Evolutionary conservation across 2,113 vertebrate species (phyloP), one percentile per base, ranked within the genome.

Genomic region (Nannobrachium achirus): DNA sequence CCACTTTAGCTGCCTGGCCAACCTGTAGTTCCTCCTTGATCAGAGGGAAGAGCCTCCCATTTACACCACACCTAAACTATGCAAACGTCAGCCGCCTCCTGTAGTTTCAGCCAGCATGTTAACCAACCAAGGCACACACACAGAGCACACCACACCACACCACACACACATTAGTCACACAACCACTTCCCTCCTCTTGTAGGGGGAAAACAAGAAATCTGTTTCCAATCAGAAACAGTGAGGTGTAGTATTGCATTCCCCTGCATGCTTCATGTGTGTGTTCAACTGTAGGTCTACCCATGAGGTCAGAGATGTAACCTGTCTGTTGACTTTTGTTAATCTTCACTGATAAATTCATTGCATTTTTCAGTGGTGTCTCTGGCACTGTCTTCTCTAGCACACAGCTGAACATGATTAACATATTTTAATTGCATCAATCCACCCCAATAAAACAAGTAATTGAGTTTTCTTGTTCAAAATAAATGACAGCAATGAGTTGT

Each of bases 51-150:
- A 73, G 59, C 14, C 57, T 45, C 44, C 9, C 15, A 3, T 33
- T 5, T 5, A 56, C 62, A 77, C 83, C 88, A 82, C 88, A 86
- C 86, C 87, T 81, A 18, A 60, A 75, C 50, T 71, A 57, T 79
- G 18, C 55, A 39, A 58, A 15, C 42, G 58, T 76, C 61, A 2
- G 48, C 8, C 45, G 9, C 0, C 8, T 41, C 41, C n/a, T 55
- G 8, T 40, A 78, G 73, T 78, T 84, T 81, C 75, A 75, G 60
- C 65, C 45, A 10, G 51, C 2, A 64, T 46, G 60, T 56, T 15
- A n/a, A 33, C 74, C 64, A 1, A 59, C 74, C 45, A 50, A 25
- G 49, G 46, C 59, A 51, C 53, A 0, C 57, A 63, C 56, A 56
- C 41, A 52, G n/a, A n/a, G n/a, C n/a, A n/a, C n/a, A n/a, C n/a